A percentile compares a stretch with the other conserved stretches of the same genome.
Conservation (phyloP, 2,113 vertebrate species). For the Chamaea fasciata region DNA sequence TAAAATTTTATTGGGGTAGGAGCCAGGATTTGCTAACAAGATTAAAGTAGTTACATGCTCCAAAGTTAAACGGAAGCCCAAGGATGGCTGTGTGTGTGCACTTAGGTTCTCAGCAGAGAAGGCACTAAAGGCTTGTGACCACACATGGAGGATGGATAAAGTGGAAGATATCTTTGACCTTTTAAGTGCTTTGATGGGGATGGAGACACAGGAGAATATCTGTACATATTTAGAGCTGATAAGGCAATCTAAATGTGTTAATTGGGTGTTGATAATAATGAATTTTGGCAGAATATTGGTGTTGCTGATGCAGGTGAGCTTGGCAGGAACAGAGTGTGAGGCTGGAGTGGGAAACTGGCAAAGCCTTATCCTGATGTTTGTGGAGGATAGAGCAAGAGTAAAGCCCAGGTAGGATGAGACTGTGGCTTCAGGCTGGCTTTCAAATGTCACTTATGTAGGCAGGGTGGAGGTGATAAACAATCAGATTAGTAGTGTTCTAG, state of each 20-base stretch:
- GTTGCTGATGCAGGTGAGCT: not conserved
- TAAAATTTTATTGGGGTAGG: not conserved
- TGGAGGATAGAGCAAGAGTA: not conserved
- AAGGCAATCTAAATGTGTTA: not conserved
- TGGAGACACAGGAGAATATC: not conserved
- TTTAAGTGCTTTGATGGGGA: not conserved
- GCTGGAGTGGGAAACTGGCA: not conserved
- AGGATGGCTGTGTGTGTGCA: accelerated
- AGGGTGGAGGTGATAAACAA: not conserved
- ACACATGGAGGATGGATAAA: not conserved
- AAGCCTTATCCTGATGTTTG: not conserved
- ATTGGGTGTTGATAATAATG: not conserved
- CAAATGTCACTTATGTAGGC: not conserved
- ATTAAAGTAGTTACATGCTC: not conserved
- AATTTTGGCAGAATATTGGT: not conserved
- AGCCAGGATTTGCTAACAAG: not conserved
- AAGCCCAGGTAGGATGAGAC: not conserved
- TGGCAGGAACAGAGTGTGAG: not conserved
- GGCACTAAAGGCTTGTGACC: not conserved
- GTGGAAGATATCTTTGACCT: not conserved
- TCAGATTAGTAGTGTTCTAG: not conserved
- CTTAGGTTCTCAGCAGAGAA: not conserved
- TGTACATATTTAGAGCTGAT: not conserved
- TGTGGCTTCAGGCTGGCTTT: not conserved
- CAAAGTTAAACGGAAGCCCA: not conserved